Percentiles rank a stretch among this genome's conserved stretches.
These are phyloP conservation scores for Pachyuromys duprasi DNA, from an alignment of 2,797 vertebrate genomes.

Conservation along the genomic window DNA sequence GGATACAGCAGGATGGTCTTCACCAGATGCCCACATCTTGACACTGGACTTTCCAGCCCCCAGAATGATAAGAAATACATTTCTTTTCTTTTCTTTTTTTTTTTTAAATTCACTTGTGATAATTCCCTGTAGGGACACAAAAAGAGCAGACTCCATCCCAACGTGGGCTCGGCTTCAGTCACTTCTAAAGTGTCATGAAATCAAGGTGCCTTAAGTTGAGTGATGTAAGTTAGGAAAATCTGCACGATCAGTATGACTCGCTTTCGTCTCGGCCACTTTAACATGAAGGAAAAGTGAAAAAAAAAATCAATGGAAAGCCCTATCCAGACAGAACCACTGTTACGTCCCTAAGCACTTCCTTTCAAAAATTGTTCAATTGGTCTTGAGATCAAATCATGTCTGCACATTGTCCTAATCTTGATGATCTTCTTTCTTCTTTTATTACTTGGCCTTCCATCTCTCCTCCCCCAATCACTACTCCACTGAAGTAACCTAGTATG, in stretches of 20 bases:
- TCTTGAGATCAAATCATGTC: not conserved
- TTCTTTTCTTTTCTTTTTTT: not conserved
- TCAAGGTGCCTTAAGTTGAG: not conserved
- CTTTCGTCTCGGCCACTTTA: not conserved
- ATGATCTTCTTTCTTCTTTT: not conserved
- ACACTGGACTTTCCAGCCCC: not conserved
- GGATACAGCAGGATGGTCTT: not conserved
- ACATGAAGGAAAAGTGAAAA: not conserved
- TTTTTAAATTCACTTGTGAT: not conserved
- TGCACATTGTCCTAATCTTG: not conserved
- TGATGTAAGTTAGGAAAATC: not conserved
- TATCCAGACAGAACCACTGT: not conserved
- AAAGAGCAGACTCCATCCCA: not conserved
- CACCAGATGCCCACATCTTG: not conserved
- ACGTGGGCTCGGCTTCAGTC: too few species aligned
- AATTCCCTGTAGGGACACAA: too few species aligned
- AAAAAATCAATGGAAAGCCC: not conserved
- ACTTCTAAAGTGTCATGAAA: not conserved
- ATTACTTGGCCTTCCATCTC: too few species aligned
- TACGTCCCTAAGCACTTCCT: not conserved
- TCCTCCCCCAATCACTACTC: not conserved
- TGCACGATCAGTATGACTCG: not conserved
- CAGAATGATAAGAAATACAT: not conserved
- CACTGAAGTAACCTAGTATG: not conserved
- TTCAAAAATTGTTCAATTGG: not conserved